Conservation (phyloP, 1,140 invertebrate genomes). For the Danaus plexippus region DNA sequence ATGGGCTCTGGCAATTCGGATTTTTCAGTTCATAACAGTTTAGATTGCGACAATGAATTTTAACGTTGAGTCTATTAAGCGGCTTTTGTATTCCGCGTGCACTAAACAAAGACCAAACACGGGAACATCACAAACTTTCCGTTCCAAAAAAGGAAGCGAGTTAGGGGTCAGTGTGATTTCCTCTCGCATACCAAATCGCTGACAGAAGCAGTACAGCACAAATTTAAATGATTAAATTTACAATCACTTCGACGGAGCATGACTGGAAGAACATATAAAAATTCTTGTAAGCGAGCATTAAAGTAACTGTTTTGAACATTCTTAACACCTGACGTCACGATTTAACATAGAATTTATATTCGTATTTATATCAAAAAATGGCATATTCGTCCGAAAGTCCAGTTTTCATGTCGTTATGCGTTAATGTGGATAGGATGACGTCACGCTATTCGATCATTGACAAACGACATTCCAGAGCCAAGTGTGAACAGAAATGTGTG, state of each 20-base stretch:
- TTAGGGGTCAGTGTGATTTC: slow-evolving; percentile 65
- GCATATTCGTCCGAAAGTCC: slow-evolving; percentile 34
- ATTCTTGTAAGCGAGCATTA: slow-evolving; percentile 39
- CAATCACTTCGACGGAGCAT: slow-evolving; percentile 49
- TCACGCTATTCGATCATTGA: slow-evolving; percentile 64
- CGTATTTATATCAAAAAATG: slow-evolving; percentile 41
- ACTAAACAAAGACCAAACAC: slow-evolving; percentile 35
- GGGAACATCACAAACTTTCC: slow-evolving; percentile 47
- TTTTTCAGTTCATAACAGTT: slow-evolving; percentile 19
- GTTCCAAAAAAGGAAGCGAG: slow-evolving; percentile 56
- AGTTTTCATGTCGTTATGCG: slow-evolving; percentile 28
- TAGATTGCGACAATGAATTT: slow-evolving; percentile 15
- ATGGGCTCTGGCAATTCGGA: slow-evolving; percentile 44
- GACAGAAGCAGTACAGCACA: slow-evolving; percentile 47
- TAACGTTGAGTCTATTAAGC: slow-evolving; percentile 20
- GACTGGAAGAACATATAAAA: slow-evolving; percentile 58
- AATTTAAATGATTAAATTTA: slow-evolving; percentile 59
- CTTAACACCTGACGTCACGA: slow-evolving; percentile 35
- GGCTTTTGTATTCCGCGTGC: slow-evolving; percentile 24
- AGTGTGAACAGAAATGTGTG: slow-evolving; percentile 47
- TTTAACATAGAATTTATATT: slow-evolving; percentile 40
- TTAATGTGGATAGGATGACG: slow-evolving; percentile 51
- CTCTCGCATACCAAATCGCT: slow-evolving; percentile 61
- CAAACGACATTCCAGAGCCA: slow-evolving; percentile 64
- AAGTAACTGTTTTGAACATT: slow-evolving; percentile 40